Evolutionary conservation across 2,888 invertebrate genomes (phyloP).

Genomic region (Athripsodes cinereus): DNA sequence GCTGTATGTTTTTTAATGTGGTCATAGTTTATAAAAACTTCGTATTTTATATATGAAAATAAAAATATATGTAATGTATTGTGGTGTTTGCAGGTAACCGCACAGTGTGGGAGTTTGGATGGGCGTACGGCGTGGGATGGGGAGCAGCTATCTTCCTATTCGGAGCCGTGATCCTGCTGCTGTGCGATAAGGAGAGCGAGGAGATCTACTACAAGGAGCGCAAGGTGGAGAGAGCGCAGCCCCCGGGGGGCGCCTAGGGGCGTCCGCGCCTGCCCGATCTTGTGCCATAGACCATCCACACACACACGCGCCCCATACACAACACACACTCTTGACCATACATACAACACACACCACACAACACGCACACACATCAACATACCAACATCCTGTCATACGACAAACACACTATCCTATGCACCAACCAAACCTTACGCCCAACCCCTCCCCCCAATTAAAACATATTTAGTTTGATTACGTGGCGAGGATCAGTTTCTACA

Average conservation of each 20-base stretch:
- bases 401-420: not conserved
- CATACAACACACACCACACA: not conserved
- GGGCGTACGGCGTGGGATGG: conserved; percentile 99
- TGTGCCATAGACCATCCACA: conserved; percentile 46
- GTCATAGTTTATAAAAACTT: too few relatives aligned
- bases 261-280: conserved; percentile 55
- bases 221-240: conserved; percentile 61
- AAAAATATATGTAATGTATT: too few relatives aligned
- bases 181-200: conserved; percentile 97
- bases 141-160: conserved; percentile 94
- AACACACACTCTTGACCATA: not conserved
- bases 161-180: conserved; percentile 85
- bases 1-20: too few relatives aligned
- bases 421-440: not conserved
- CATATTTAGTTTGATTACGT: too few relatives aligned
- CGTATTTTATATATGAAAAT: too few relatives aligned
- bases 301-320: conserved; percentile 32
- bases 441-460: too few relatives aligned
- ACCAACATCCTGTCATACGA: not conserved
- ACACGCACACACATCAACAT: not conserved
- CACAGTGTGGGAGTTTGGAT: conserved; percentile 94
- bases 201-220: conserved; percentile 97
- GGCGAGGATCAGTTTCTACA: too few relatives aligned
- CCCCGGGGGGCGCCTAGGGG: conserved; percentile 42
- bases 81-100: conserved; percentile 62